A percentile compares a stretch with the other conserved stretches of the same genome.
phyloP scores from a whole-genome alignment of 2,113 vertebrate genomes.

The Epinephelus fuscoguttatus region DNA sequence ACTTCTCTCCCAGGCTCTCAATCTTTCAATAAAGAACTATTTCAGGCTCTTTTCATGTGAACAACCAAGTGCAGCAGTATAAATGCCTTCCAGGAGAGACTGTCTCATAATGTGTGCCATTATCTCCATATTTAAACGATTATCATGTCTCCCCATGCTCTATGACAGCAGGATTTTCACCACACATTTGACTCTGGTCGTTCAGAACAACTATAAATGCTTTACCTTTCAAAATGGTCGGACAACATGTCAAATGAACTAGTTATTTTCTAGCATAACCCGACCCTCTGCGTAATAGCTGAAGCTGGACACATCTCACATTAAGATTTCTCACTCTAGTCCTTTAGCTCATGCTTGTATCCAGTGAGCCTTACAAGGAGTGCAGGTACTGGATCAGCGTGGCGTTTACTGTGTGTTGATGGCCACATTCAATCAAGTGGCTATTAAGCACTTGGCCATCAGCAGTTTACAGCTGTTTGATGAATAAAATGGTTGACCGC shows the following conservation, averaged over 20 bases:
- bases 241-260: background rate
- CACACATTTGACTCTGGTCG: background rate
- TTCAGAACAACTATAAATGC: background rate
- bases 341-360: background rate
- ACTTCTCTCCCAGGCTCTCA: background rate
- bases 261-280: background rate
- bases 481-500: constrained; percentile 20
- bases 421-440: constrained; percentile 33
- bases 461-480: constrained; percentile 18
- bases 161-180: background rate
- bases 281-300: background rate
- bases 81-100: background rate
- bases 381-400: background rate
- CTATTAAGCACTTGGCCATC: constrained; percentile 32
- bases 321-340: background rate
- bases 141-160: too few species aligned
- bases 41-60: background rate
- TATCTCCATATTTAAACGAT: background rate
- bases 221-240: background rate
- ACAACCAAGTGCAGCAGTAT: background rate
- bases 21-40: background rate
- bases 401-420: constrained; percentile 5
- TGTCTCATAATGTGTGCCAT: background rate
- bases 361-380: background rate
- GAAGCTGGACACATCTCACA: constrained; percentile 1